Percentiles rank a stretch among this genome's conserved stretches.
Conservation (phyloP, 2,797 vertebrate genomes). For the Fistularia tabacaria region DNA sequence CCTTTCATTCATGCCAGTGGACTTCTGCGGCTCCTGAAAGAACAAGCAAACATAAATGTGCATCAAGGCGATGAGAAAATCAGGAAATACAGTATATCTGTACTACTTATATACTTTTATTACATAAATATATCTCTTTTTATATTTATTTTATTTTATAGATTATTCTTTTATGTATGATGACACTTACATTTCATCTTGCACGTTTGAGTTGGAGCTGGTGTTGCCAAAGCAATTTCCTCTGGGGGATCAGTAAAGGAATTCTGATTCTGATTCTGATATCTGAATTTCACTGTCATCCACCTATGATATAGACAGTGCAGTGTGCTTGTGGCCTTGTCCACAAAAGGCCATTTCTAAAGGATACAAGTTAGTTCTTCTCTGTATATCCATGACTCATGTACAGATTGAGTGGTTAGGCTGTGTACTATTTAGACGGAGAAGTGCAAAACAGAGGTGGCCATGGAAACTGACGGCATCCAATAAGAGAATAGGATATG, state of each 20-base stretch:
- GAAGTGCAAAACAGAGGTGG: conserved; percentile 63
- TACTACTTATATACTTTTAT: no score
- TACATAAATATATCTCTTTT: no score
- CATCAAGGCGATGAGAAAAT: no score
- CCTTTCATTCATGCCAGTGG: neutral
- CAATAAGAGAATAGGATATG: conserved; percentile 42
- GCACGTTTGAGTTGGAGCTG: no score
- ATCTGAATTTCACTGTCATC: conserved; percentile 8
- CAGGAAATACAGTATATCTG: no score
- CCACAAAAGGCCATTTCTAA: conserved; percentile 23
- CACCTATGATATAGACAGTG: conserved; percentile 18
- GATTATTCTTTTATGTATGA: no score
- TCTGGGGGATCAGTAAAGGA: no score
- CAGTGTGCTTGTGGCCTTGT: neutral
- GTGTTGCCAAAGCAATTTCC: no score
- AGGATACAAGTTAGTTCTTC: conserved; percentile 35
- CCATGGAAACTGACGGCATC: conserved; percentile 61
- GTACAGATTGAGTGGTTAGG: conserved; percentile 31
- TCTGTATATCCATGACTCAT: conserved; percentile 49
- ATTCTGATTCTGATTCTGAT: no score
- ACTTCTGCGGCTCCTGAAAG: neutral
- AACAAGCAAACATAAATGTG: neutral
- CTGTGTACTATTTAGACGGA: conserved; percentile 54
- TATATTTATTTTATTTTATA: no score
- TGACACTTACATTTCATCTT: no score